phyloP scores from a whole-genome alignment of 2,797 vertebrate genomes.

The Hemitrygon akajei region DNA sequence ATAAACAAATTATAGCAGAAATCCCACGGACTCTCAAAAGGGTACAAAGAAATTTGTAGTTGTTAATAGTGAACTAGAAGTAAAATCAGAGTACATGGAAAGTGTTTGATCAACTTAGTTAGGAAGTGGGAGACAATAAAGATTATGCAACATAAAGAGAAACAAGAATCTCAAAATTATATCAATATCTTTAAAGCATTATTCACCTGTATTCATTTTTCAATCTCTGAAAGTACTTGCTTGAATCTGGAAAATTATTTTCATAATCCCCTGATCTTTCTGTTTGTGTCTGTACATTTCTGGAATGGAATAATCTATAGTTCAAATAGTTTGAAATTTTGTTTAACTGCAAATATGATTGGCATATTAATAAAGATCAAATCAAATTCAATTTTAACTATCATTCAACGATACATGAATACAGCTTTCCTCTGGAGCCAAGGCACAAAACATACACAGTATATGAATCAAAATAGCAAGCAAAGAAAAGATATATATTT shows the following conservation, averaged over 20 bases:
- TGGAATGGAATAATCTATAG: slow-evolving; percentile 38
- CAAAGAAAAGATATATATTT: no score
- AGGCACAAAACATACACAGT: no score
- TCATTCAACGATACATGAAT: no score
- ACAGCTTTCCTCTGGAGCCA: no score
- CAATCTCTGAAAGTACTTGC: slow-evolving; percentile 39
- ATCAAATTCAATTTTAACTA: no score
- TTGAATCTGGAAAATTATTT: slow-evolving; percentile 39
- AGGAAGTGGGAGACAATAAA: background rate
- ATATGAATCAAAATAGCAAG: no score
- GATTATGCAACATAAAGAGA: background rate
- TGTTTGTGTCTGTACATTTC: slow-evolving; percentile 36
- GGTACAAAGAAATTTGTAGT: no score
- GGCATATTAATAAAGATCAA: no score
- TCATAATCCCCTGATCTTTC: slow-evolving; percentile 40
- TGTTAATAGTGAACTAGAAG: background rate
- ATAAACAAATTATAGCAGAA: no score
- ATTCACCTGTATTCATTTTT: slow-evolving; percentile 42
- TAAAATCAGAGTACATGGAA: background rate
- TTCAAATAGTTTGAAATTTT: background rate
- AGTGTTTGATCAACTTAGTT: background rate
- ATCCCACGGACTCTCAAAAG: no score
- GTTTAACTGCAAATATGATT: background rate
- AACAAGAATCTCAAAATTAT: background rate
- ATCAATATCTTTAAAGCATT: slow-evolving; percentile 9